Conservation (phyloP, 2,113 vertebrate species). For the Xenopus laevis region DNA sequence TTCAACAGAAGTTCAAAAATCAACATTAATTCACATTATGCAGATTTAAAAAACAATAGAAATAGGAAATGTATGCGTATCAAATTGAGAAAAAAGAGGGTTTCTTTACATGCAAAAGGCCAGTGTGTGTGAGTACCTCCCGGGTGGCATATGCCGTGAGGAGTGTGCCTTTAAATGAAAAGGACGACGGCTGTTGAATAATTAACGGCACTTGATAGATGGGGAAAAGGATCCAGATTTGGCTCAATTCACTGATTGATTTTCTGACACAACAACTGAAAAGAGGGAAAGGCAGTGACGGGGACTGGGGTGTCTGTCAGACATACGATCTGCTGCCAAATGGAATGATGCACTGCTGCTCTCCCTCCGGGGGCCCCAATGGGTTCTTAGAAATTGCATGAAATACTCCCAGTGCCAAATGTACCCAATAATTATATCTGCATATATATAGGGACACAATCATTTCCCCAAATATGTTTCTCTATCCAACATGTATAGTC, state of each 20-base stretch:
- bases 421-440: too few relatives aligned
- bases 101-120: not conserved
- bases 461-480: too few relatives aligned
- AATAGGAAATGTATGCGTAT: not conserved
- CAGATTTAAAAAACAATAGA: not conserved
- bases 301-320: conserved; percentile 6
- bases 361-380: too few relatives aligned
- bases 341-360: not conserved
- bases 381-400: too few relatives aligned
- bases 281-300: conserved; percentile 44
- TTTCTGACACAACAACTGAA: conserved; percentile 79
- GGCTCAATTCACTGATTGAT: conserved; percentile 78
- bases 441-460: too few relatives aligned
- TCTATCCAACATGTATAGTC: too few relatives aligned
- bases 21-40: not conserved
- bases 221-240: conserved; percentile 61
- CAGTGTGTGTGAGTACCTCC: not conserved
- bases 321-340: not conserved
- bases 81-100: not conserved
- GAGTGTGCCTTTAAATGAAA: conserved; percentile 40
- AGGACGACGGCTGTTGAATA: conserved; percentile 62
- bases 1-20: too few relatives aligned
- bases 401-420: too few relatives aligned
- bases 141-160: conserved; percentile 34
- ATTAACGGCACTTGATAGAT: conserved; percentile 64